Evolutionary conservation across 2,797 vertebrate genomes (phyloP).

Genomic region (Euthynnus affinis): DNA sequence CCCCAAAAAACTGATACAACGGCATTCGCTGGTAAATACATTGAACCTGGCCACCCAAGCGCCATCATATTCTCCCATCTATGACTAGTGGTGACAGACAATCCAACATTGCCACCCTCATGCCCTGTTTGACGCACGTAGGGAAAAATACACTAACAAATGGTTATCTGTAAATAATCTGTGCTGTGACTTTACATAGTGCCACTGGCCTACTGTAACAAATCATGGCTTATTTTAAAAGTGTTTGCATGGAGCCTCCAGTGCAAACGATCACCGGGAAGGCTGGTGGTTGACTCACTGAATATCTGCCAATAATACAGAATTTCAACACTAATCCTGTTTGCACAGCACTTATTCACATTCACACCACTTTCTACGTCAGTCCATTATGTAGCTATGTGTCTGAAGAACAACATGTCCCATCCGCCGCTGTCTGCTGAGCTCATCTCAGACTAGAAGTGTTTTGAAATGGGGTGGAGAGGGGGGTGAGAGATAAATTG

Average conservation of each 20-base stretch:
- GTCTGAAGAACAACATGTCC: slow-evolving; percentile 77
- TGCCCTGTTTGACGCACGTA: slow-evolving; percentile 13
- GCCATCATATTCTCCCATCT: neutral
- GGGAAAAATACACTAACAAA: slow-evolving; percentile 40
- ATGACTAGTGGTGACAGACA: slow-evolving; percentile 7
- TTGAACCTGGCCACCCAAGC: slow-evolving; percentile 9
- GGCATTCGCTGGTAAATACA: neutral
- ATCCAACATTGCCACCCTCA: slow-evolving; percentile 1
- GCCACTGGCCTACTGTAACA: slow-evolving; percentile 54
- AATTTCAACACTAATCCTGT: slow-evolving; percentile 68
- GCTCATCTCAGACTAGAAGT: slow-evolving; percentile 71
- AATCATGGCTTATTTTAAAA: slow-evolving; percentile 46
- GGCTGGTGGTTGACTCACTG: slow-evolving; percentile 56
- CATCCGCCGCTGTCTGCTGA: slow-evolving; percentile 69
- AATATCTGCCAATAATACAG: slow-evolving; percentile 73
- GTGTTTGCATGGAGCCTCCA: slow-evolving; percentile 58
- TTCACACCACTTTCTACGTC: slow-evolving; percentile 68
- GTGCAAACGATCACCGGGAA: slow-evolving; percentile 45
- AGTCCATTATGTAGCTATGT: slow-evolving; percentile 68
- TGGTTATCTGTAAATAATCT: slow-evolving; percentile 42
- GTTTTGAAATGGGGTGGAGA: slow-evolving; percentile 75
- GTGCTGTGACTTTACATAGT: slow-evolving; percentile 53
- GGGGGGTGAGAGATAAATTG: slow-evolving; percentile 79
- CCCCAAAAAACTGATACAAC: neutral
- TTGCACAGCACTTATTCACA: slow-evolving; percentile 74